phyloP scores from a whole-genome alignment of 1,140 invertebrate species.

The Ooceraea biroi region DNA sequence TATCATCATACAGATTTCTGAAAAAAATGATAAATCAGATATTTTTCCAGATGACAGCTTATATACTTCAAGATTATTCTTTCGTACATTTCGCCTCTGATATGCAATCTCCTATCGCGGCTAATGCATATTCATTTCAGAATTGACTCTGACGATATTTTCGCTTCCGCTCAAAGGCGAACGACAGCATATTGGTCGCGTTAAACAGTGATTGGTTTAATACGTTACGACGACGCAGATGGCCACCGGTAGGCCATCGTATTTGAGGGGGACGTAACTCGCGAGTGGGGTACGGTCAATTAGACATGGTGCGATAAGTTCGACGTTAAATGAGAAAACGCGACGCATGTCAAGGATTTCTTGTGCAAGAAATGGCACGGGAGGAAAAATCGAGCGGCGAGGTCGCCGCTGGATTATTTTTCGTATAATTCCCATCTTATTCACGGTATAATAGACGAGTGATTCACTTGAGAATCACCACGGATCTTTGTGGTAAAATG shows the following conservation, averaged over 20 bases:
- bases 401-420: constrained; percentile 40
- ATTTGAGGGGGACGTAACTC: constrained; percentile 11
- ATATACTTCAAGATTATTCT: not conserved
- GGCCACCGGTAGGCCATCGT: constrained; percentile 38
- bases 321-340: constrained; percentile 64
- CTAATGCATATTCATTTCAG: not conserved
- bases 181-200: not conserved
- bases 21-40: no score
- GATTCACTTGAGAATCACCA: constrained; percentile 1
- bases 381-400: constrained; percentile 62
- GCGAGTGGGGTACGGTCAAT: constrained; percentile 49
- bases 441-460: constrained; percentile 9
- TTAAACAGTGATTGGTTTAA: constrained; percentile 22
- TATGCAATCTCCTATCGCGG: not conserved
- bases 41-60: no score
- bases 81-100: not conserved
- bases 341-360: constrained; percentile 63
- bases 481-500: not conserved
- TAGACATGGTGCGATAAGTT: constrained; percentile 66
- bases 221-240: not conserved
- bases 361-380: constrained; percentile 56
- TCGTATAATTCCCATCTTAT: constrained; percentile 21
- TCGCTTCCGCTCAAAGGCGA: not conserved
- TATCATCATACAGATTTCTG: no score
- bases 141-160: not conserved